Conservation (phyloP, 2,888 invertebrate genomes). For the Cenopis cana region DNA sequence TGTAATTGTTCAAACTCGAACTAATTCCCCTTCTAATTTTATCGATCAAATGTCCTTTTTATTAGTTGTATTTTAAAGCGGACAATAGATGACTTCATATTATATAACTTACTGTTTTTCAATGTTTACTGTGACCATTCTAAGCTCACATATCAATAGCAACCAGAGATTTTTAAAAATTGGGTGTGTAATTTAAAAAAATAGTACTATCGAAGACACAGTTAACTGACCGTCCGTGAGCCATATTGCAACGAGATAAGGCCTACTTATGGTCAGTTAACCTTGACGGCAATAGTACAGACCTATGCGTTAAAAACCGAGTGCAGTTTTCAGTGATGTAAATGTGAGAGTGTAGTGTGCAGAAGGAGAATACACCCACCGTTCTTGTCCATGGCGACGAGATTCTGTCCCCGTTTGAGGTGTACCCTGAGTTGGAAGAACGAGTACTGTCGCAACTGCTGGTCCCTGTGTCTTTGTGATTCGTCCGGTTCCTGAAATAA, state of each 20-base stretch:
- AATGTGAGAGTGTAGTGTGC: constrained; percentile 46
- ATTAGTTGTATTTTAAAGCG: too few relatives aligned
- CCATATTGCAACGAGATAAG: too few relatives aligned
- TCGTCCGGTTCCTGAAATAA: constrained; percentile 88
- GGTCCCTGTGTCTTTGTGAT: constrained; percentile 88
- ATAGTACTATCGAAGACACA: too few relatives aligned
- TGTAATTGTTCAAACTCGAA: too few relatives aligned
- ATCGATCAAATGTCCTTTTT: not conserved
- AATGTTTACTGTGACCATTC: not conserved
- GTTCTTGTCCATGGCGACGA: constrained; percentile 97
- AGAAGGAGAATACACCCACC: constrained; percentile 86
- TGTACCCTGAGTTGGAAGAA: constrained; percentile 97
- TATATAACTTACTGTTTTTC: not conserved
- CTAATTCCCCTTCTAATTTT: too few relatives aligned
- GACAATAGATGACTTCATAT: too few relatives aligned
- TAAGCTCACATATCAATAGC: not conserved
- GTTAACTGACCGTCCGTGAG: too few relatives aligned
- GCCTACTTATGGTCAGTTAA: too few relatives aligned
- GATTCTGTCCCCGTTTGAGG: constrained; percentile 93
- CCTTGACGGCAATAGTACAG: too few relatives aligned
- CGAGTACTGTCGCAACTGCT: constrained; percentile 92
- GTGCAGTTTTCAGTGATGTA: not conserved
- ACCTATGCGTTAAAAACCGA: too few relatives aligned
- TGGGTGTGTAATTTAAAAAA: too few relatives aligned
- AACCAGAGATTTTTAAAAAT: not conserved